Evolutionary conservation across 2,113 vertebrate species (phyloP), one percentile per base, ranked within the genome.

Genomic region (Anolis carolinensis): DNA sequence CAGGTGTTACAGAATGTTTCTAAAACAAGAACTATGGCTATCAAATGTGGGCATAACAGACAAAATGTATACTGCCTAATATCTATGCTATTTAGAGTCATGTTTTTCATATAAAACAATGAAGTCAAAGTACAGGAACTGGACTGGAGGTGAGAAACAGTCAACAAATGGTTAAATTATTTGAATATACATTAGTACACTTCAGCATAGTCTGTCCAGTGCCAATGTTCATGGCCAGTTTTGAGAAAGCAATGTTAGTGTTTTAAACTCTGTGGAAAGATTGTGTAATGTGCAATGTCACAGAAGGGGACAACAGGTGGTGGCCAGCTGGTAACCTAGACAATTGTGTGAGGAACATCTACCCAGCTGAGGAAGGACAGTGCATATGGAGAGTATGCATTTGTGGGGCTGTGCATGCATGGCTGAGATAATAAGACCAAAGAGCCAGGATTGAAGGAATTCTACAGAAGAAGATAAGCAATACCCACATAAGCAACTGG

Each of bases 281-380:
- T 72, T 65, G 85, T 74, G 39, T 80, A 36, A 73, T 73, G 75
- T 72, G 77, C 36, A 86, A 50, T 86, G 70, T 74, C 23, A 81
- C n/a, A 74, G 78, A 65, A 86, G 71, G 55, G 39, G 21, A 30
- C 55, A 81, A 81, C 85, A 86, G 55, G 55, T 86, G 70, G 39
- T 73, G 59, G 34, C 70, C 85, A 74, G 77, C 78, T 86, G 70
- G 55, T 81, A 81, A 74, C 59, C 55, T 74, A 74, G 85, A 30
- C 30, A 86, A 73, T 30, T 52, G 63, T 80, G 36, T 81, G 63
- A 48, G 48, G 78, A 78, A 78, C 65, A 36, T 85, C 70, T 81
- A 70, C 14, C 59, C 71, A 81, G 78, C 78, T 50, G 36, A 63
- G 39, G 76, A n/a, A 79, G 50, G 77, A 76, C 18, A 48, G 52